A percentile compares a stretch with the other conserved stretches of the same genome.
phyloP scores from a whole-genome alignment of 2,888 invertebrate genomes.

The Ectemnius continuus region DNA sequence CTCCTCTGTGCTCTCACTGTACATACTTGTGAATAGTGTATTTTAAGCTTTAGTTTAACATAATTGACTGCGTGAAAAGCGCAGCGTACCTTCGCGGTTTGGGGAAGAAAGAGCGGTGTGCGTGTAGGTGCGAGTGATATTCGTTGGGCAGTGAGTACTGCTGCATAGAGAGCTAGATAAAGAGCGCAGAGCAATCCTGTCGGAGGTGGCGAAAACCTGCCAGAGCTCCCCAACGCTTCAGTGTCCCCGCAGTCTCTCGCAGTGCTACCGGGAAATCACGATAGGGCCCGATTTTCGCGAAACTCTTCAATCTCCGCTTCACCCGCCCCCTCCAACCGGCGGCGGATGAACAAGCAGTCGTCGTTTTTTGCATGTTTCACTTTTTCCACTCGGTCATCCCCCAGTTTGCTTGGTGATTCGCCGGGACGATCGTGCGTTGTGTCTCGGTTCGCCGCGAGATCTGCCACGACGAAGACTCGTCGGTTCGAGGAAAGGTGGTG shows the following conservation, averaged over 20 bases:
- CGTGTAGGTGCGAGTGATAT: constrained; percentile 10
- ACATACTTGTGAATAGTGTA: constrained; percentile 74
- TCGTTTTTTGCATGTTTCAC: constrained; percentile 57
- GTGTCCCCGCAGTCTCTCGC: background rate
- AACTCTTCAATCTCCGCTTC: background rate
- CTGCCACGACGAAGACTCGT: background rate
- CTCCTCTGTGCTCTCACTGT: constrained; percentile 65
- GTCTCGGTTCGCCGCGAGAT: too few species aligned
- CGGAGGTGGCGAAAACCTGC: background rate
- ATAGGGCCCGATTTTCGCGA: constrained; percentile 7
- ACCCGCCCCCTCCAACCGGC: background rate
- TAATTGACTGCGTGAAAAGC: constrained; percentile 45
- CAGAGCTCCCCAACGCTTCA: background rate
- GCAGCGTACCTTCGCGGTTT: constrained; percentile 12
- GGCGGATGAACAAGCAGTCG: constrained; percentile 51
- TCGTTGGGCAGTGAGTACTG: constrained; percentile 13
- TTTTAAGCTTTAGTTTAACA: constrained; percentile 67
- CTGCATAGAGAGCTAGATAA: constrained; percentile 5
- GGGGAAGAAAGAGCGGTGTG: constrained; percentile 10
- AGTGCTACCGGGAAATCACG: background rate
- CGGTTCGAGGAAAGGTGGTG: constrained; percentile 16
- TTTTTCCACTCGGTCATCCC: constrained; percentile 42
- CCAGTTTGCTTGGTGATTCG: constrained; percentile 40
- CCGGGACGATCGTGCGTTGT: constrained; percentile 33
- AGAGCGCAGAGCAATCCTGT: background rate